Conservation (phyloP, 2,113 vertebrate species). For the Dascyllus trimaculatus region DNA sequence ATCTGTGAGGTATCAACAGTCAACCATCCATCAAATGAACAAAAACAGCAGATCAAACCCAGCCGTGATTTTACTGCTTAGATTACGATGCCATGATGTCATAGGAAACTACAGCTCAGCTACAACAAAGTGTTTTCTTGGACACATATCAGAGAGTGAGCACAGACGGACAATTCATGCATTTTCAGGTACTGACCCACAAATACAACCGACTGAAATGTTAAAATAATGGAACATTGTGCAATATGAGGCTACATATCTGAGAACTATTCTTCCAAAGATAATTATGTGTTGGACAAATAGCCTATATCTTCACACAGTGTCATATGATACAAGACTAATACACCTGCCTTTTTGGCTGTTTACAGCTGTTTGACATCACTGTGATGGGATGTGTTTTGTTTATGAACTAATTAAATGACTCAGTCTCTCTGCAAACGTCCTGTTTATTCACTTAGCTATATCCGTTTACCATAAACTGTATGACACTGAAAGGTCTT, state of each 20-base stretch:
- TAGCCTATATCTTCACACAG: too few species aligned
- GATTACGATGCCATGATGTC: conserved; percentile 72
- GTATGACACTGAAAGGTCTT: neutral
- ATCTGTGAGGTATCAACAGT: conserved; percentile 70
- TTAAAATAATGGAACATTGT: neutral
- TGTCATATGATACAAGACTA: too few species aligned
- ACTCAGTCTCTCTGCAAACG: too few species aligned
- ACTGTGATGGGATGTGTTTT: too few species aligned
- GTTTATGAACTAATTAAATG: too few species aligned
- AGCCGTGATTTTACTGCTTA: conserved; percentile 66
- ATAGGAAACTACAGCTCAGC: conserved; percentile 73
- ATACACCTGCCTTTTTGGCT: too few species aligned
- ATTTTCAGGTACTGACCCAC: conserved; percentile 30
- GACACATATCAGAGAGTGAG: conserved; percentile 43
- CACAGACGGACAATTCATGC: conserved; percentile 12
- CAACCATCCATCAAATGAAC: conserved; percentile 74
- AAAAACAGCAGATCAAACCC: conserved; percentile 75
- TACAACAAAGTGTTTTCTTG: conserved; percentile 63
- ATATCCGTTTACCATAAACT: too few species aligned
- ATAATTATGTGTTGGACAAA: too few species aligned
- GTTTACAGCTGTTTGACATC: too few species aligned
- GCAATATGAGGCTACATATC: too few species aligned
- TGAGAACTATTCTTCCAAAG: too few species aligned
- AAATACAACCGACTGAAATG: neutral
- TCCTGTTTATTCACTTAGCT: too few species aligned